Base-by-base conservation (phyloP, 2,888 invertebrate species). In the Fragum sueziense region DNA sequence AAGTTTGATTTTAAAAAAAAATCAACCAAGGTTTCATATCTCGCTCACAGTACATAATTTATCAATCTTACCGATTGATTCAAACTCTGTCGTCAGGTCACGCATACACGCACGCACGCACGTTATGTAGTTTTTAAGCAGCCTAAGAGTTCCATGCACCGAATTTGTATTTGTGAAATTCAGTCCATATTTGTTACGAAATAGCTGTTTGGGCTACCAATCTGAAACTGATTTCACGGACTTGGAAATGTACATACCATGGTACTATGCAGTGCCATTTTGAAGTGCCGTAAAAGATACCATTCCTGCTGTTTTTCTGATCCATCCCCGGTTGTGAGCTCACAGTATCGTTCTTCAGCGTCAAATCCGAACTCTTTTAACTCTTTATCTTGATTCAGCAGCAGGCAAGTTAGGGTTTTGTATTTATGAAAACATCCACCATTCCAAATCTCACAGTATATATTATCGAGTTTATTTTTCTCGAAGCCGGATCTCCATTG, bases 401-500 rank as follows among this genome's bases (percentile, higher is more conserved):
- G 54, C 29, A 79, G 41, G 37, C 74, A 71, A 20, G 78, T 81
- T 33, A 70, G 78, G 0, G 72, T 78, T 52, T 81, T 81, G 65
- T 72, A 69, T 4, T 74, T 75, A 54, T 72, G 41, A 17, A 78
- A 73, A 29, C 76, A 70, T 29, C 41, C 72, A 22, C 62, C 47
- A 0, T 62, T 34, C 82, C 82, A 82, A 62, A 70, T 78, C 4
- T 61, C 79, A 54, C 76, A 76, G 37, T 47, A 69, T 20, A 73
- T 54, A 27, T 76, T 82, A 61, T 75, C 69, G 11, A 76, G 22
- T 22, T 70, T 61, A 29, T 82, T 76, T 17, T 65, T 37, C 2
- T 57, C 54, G 37, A 69, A 82, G 27, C 79, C 82, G 1, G 78
- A 37, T 14, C 78, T 37, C 70, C 75, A 74, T 52, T 82, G 82